These are phyloP conservation scores for Prorops nasuta DNA, from an alignment of 1,140 invertebrate genomes.

Conservation along the genomic window DNA sequence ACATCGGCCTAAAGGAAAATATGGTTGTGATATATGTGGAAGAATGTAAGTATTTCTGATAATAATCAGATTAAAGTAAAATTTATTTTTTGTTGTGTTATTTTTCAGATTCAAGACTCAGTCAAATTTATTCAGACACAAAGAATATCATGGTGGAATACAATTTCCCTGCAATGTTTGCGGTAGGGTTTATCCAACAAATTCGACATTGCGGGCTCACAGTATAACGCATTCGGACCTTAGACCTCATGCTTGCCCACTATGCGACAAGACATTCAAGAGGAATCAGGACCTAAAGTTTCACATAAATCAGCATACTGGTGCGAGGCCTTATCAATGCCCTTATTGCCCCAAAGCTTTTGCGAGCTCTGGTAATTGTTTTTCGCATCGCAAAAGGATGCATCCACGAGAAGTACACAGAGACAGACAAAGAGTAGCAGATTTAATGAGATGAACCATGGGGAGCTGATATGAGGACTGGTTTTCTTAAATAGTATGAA, in stretches of 20 bases:
- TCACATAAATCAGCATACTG: slow-evolving; percentile 79
- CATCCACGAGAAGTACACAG: slow-evolving; percentile 61
- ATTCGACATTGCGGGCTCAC: slow-evolving; percentile 68
- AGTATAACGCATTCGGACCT: slow-evolving; percentile 71
- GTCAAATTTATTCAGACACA: slow-evolving; percentile 65
- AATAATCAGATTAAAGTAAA: slow-evolving; percentile 2
- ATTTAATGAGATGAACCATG: slow-evolving; percentile 55
- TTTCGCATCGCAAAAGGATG: slow-evolving; percentile 73
- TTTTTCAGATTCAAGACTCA: slow-evolving; percentile 68
- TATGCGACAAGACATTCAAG: slow-evolving; percentile 75
- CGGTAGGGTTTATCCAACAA: slow-evolving; percentile 68
- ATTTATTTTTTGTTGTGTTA: slow-evolving; percentile 5
- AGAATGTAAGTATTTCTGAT: slow-evolving; percentile 62
- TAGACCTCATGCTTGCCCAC: slow-evolving; percentile 67
- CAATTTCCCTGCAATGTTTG: slow-evolving; percentile 68
- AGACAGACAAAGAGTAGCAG: slow-evolving; percentile 54
- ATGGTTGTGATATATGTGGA: slow-evolving; percentile 67
- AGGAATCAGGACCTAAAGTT: slow-evolving; percentile 76
- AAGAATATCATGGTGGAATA: slow-evolving; percentile 65
- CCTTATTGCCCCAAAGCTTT: slow-evolving; percentile 79
- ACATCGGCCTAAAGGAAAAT: slow-evolving; percentile 64
- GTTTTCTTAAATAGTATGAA: slow-evolving; percentile 27
- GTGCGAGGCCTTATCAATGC: slow-evolving; percentile 78
- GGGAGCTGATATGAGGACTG: slow-evolving; percentile 38
- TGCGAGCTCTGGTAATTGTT: slow-evolving; percentile 75